Evolutionary conservation across 2,113 vertebrate genomes (phyloP).

Genomic region (Dipodomys ordii): DNA sequence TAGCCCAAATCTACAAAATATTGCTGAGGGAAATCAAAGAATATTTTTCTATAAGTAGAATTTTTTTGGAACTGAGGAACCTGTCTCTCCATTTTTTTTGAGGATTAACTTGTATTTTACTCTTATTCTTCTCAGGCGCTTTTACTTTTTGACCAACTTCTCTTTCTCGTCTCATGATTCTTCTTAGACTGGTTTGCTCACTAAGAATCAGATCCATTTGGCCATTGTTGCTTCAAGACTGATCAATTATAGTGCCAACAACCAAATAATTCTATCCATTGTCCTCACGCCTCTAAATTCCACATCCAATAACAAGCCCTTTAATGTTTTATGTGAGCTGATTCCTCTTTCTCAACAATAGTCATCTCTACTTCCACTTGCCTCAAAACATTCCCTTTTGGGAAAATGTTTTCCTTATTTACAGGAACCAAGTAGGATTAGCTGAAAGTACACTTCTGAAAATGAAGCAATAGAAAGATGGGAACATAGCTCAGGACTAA

Average conservation of each 20-base stretch:
- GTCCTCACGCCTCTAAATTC: fast-evolving
- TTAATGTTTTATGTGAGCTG: neutral
- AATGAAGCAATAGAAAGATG: neutral
- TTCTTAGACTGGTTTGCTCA: neutral
- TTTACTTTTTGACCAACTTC: neutral
- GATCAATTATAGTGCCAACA: neutral
- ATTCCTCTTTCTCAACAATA: neutral
- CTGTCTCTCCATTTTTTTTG: neutral
- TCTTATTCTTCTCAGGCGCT: neutral
- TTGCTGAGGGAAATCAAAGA: neutral
- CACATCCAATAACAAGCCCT: fast-evolving
- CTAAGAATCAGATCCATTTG: neutral
- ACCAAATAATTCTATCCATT: neutral
- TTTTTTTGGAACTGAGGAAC: neutral
- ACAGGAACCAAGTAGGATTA: neutral
- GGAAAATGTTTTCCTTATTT: too few relatives aligned
- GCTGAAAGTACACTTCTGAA: neutral
- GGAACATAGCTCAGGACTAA: neutral
- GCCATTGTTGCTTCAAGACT: fast-evolving
- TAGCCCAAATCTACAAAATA: neutral
- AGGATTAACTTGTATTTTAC: neutral
- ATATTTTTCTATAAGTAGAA: neutral
- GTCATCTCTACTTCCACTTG: neutral
- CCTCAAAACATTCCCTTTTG: too few relatives aligned
- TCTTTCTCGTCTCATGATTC: neutral